phyloP scores from a whole-genome alignment of 2,888 invertebrate species.

The Polydrusus tereticollis region DNA sequence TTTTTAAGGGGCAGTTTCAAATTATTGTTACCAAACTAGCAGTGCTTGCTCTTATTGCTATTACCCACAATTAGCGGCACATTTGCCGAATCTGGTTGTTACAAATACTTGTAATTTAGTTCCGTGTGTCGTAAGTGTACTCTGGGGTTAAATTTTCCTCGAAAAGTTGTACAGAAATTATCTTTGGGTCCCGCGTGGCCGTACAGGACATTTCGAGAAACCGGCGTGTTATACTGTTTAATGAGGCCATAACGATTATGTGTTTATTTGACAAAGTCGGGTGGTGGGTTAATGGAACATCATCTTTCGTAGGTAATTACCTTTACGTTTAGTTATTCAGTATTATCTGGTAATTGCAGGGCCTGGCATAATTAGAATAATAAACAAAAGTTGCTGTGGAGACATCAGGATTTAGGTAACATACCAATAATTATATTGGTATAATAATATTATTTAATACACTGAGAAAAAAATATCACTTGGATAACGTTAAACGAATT shows the following conservation, averaged over 20 bases:
- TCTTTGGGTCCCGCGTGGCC: background rate
- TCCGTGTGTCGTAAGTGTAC: background rate
- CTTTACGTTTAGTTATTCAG: background rate
- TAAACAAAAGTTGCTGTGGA: too few species aligned
- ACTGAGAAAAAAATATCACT: too few species aligned
- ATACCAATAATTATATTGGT: too few species aligned
- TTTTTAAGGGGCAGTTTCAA: background rate
- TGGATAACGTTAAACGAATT: too few species aligned
- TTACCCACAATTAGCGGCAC: slow-evolving; percentile 9
- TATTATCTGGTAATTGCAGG: background rate
- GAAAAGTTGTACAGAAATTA: slow-evolving; percentile 5
- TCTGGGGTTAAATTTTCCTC: background rate
- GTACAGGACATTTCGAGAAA: slow-evolving; percentile 2
- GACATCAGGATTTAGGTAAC: too few species aligned
- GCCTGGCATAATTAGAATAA: too few species aligned
- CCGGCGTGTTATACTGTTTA: background rate
- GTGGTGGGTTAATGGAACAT: background rate
- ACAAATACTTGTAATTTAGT: slow-evolving; percentile 1
- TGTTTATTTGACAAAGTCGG: slow-evolving; percentile 8
- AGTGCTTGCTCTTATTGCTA: background rate
- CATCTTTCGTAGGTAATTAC: background rate
- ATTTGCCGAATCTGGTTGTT: background rate
- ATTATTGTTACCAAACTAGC: background rate
- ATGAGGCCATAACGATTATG: background rate
- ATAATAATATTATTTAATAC: too few species aligned